A percentile compares a stretch with the other conserved stretches of the same genome.
Conservation (phyloP, 2,113 vertebrate genomes). For the Benitochromis conjunctus region DNA sequence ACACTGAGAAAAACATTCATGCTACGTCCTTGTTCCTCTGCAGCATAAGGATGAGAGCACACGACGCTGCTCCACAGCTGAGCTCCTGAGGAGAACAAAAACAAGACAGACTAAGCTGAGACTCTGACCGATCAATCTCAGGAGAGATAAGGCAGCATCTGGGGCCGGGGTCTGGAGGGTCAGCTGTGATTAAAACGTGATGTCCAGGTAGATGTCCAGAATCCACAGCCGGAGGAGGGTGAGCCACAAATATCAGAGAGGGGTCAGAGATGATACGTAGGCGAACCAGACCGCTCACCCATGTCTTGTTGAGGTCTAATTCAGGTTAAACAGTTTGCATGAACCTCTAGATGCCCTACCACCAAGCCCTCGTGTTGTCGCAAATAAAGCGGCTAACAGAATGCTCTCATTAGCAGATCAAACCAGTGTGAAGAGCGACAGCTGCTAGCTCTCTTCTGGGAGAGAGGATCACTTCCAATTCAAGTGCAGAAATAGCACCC, state of each 20-base stretch:
- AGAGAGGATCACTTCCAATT: background rate
- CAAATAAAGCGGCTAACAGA: background rate
- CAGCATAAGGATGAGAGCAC: background rate
- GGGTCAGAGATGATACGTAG: background rate
- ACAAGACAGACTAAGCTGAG: background rate
- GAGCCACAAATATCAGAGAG: fast-evolving
- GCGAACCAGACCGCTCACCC: background rate
- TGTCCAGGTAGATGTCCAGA: background rate
- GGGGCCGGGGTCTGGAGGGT: background rate
- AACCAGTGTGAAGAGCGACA: background rate
- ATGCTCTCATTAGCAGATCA: background rate
- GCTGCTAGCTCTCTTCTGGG: background rate
- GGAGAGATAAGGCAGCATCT: background rate
- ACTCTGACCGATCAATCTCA: background rate
- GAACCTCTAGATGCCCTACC: background rate
- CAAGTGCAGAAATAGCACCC: background rate
- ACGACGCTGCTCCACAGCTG: constrained; percentile 2
- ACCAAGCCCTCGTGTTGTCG: fast-evolving
- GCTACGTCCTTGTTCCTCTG: background rate
- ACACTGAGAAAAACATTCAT: background rate
- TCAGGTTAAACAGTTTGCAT: background rate
- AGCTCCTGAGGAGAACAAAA: background rate
- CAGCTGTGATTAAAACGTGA: background rate
- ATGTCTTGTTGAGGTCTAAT: background rate
- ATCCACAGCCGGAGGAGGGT: background rate